Evolutionary conservation across 30 jellyfish, hydroid and myxozoan species (phyloP).

Genomic region (Catostylus mosaicus): DNA sequence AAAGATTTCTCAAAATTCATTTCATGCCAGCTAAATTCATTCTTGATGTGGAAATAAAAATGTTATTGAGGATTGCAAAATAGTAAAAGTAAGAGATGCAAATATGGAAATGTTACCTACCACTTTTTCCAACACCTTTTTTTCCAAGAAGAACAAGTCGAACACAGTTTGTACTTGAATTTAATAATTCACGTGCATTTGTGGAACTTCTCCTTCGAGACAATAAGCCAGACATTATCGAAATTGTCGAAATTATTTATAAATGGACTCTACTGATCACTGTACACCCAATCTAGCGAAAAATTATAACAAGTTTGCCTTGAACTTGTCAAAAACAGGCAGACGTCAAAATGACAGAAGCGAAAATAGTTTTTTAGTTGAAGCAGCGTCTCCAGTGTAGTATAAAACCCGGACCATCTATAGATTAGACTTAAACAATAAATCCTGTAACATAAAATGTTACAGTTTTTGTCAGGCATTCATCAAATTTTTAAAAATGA

Average conservation of each 20-base stretch:
- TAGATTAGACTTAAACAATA: no score
- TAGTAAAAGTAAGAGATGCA: no score
- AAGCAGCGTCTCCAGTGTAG: not conserved
- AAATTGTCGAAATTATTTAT: not conserved
- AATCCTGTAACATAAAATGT: no score
- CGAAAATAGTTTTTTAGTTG: not conserved
- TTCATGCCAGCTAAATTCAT: no score
- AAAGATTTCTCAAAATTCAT: no score
- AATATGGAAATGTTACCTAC: slow-evolving; percentile 3
- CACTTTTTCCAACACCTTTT: slow-evolving; percentile 75
- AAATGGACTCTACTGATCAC: not conserved
- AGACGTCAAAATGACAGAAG: slow-evolving; percentile 1
- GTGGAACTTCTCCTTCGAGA: slow-evolving; percentile 57
- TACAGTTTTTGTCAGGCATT: no score
- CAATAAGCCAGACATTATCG: slow-evolving; percentile 30
- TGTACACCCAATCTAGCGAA: not conserved
- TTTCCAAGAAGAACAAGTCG: slow-evolving; percentile 58
- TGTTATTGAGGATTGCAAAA: no score
- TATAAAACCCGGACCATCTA: not conserved
- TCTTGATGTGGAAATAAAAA: no score
- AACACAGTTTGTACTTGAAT: slow-evolving; percentile 3
- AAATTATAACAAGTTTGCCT: not conserved
- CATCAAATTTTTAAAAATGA: no score
- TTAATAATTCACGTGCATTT: slow-evolving; percentile 44
- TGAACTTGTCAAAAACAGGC: not conserved